These are phyloP conservation scores for Coboldia fuscipes DNA, from an alignment of 1,140 invertebrate genomes.

Conservation along the genomic window DNA sequence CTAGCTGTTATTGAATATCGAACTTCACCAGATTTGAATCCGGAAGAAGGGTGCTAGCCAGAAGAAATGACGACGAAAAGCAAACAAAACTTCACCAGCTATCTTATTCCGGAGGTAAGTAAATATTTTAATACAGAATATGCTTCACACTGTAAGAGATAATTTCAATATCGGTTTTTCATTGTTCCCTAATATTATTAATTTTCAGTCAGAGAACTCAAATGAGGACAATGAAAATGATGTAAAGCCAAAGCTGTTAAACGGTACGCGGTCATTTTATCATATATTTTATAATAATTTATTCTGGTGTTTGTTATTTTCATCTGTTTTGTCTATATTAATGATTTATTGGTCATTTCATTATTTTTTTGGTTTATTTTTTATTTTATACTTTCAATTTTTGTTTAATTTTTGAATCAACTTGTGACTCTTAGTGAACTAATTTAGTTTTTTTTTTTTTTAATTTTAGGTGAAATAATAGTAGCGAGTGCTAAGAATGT, in stretches of 20 bases:
- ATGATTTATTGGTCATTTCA: background rate
- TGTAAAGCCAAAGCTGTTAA: background rate
- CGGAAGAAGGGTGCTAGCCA: no score
- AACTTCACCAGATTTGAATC: no score
- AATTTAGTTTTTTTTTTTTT: no score
- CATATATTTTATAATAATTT: background rate
- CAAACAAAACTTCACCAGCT: conserved; percentile 1
- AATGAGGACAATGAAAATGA: background rate
- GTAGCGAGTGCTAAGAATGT: conserved; percentile 17
- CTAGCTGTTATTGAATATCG: no score
- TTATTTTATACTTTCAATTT: background rate
- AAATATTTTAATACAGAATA: background rate
- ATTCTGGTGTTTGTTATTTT: background rate
- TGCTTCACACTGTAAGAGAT: background rate
- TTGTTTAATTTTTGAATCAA: no score
- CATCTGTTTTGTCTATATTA: no score
- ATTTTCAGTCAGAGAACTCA: background rate
- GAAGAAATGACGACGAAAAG: background rate
- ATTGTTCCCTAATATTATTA: background rate
- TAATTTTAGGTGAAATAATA: conserved; percentile 11
- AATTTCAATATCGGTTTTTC: background rate
- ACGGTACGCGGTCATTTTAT: background rate
- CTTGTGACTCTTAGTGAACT: no score
- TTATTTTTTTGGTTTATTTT: background rate
- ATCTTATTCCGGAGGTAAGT: background rate